Base-by-base conservation (phyloP, 2,113 vertebrate genomes). In the Acanthisitta chloris region DNA sequence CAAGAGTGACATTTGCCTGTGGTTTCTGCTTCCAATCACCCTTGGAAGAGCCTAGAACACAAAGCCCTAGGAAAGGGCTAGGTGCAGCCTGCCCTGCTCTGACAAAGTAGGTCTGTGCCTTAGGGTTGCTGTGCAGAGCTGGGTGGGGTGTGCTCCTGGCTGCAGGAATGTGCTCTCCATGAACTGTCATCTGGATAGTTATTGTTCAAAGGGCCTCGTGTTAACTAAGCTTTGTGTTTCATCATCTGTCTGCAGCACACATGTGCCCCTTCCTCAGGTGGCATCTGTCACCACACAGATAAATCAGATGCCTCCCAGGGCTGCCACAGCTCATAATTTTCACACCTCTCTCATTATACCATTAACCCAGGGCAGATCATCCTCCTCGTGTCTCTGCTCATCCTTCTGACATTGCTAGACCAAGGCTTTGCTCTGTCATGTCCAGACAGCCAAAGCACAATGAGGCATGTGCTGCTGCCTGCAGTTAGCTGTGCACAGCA, bases 361-460 rank as follows among this genome's bases (percentile, higher is more conserved):
- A 4, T 83, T 84, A 89, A 91, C 88, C 76, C 46, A 48, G 91
- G 71, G 87, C 91, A 91, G 80, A 62, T 66, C 82, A 58, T 90
- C 77, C 88, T 91, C 84, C 33, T 46, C 65, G 80, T 17, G 33
- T 23, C 92, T 81, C 59, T 81, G 83, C 57, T 95, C 52, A 84
- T 86, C 83, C 83, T 81, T 92, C 94, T 46, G 82, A 88, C 95
- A 94, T 8, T 58, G 88, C 91, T 71, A 76, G 24, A 79, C 92
- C 95, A 91, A 40, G 82, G 72, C 86, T 88, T 34, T 86, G 94
- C 96, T 95, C 14, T 43, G 92, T 94, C 94, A 94, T 95, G 94
- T 92, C 94, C 95, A 79, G 94, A 65, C 95, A 95, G 59, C 57
- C 77, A 18, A 33, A 59, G 91, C 57, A 33, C 76, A 71, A 43